Base-by-base conservation (phyloP, 2,797 vertebrate species). In the Pipistrellus nathusii region DNA sequence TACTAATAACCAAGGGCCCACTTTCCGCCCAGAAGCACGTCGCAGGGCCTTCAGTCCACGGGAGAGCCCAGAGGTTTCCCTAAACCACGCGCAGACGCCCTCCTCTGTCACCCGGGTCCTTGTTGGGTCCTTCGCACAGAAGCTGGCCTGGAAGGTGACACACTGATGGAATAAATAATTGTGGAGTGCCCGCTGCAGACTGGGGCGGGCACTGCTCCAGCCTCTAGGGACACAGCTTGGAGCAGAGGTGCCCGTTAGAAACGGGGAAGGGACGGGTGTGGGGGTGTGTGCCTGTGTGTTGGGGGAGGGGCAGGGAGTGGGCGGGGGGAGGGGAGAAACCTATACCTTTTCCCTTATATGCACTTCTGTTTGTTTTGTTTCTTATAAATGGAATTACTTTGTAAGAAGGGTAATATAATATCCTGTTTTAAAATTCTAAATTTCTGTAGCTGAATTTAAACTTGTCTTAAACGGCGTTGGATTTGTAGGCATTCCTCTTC, bases 21-120 rank as follows among this genome's bases (percentile, higher is more conserved):
- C 0, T 8, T 8, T 13, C 14, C 35, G 9, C 38, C 1, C 4
- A 0, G 2, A 71, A 69, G 59, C 13, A 2, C 5, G 11, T 32
- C 10, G 1, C 6, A 35, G 59, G 46, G 13, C 59, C 21, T 57
- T 86, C 72, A 25, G 12, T 59, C 75, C 38, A 8, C 35, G 44
- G 76, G 76, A 55, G 3, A 32, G 21, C 15, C 81, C 18, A 17
- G 66, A 71, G 77, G 44, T 41, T 41, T 41, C 6, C 6, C 38
- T 1, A 41, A 41, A 41, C 38, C 38, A 41, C 38, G 38, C 38
- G 38, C 38, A 41, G 38, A 7, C 38, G 38, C 38, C 38, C 38
- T 41, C 38, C 38, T 41, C 38, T 41, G n/a, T n/a, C n/a, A n/a
- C n/a, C 38, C 38, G 6, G 38, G 38, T 41, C 38, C 38, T 7